Evolutionary conservation across 2,113 vertebrate genomes (phyloP).

Genomic region (Synodontis membranacea): DNA sequence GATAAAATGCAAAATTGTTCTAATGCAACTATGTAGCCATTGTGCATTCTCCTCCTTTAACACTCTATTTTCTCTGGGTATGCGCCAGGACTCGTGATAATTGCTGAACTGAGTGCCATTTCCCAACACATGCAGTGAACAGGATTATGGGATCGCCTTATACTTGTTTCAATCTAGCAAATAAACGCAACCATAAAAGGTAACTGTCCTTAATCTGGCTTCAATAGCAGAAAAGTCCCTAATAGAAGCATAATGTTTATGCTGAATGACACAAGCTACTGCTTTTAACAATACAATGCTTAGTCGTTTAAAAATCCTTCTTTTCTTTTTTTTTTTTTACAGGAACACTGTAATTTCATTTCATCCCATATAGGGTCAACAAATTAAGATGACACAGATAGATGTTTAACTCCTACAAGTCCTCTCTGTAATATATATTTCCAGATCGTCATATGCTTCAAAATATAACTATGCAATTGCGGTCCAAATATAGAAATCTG

Average conservation of each 20-base stretch:
- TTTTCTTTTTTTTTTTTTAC: not conserved
- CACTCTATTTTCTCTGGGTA: not conserved
- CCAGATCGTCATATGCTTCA: not conserved
- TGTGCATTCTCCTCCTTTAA: not conserved
- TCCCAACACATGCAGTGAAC: not conserved
- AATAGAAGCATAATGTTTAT: not conserved
- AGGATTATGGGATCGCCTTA: not conserved
- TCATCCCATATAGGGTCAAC: not conserved
- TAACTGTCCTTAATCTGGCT: not conserved
- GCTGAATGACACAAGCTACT: not conserved
- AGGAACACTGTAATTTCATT: not conserved
- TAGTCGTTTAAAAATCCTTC: too few relatives aligned
- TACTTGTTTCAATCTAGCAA: not conserved
- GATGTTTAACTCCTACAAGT: not conserved
- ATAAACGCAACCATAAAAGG: not conserved
- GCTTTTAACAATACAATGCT: not conserved
- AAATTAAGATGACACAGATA: not conserved
- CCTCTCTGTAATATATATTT: not conserved
- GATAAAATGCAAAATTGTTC: conserved; percentile 1
- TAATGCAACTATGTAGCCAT: not conserved
- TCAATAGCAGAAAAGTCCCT: not conserved
- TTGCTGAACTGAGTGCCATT: not conserved
- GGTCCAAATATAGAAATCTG: not conserved
- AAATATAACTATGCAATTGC: not conserved
- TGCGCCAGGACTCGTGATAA: not conserved